Evolutionary conservation across 2,113 vertebrate genomes (phyloP).

Genomic region (Cynoglossus semilaevis): DNA sequence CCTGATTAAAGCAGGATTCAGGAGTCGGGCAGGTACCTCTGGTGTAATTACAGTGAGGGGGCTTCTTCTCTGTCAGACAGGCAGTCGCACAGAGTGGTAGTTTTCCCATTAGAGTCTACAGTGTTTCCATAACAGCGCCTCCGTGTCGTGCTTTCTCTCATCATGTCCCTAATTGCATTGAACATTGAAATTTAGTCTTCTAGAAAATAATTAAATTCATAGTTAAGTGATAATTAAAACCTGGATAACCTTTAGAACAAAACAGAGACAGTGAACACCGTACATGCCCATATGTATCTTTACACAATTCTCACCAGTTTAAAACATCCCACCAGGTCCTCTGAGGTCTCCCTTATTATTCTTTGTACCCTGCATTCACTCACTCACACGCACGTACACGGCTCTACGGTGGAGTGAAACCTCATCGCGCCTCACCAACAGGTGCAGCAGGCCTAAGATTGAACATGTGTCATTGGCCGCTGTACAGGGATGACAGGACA

Average conservation of each 20-base stretch:
- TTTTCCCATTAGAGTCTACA: background rate
- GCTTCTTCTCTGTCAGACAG: background rate
- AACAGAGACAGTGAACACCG: no score
- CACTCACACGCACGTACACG: background rate
- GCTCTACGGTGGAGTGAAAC: conserved; percentile 28
- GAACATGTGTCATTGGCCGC: conserved; percentile 39
- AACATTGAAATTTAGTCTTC: background rate
- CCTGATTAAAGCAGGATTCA: background rate
- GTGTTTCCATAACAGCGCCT: background rate
- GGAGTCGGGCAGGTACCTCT: background rate
- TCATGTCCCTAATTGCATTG: no score
- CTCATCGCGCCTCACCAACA: conserved; percentile 51
- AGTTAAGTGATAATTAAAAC: no score
- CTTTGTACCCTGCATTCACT: background rate
- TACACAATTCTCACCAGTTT: no score
- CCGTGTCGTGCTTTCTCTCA: background rate
- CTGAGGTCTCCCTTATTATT: no score
- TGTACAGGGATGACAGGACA: conserved; percentile 41
- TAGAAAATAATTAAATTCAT: background rate
- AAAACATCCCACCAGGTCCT: no score
- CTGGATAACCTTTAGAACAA: no score
- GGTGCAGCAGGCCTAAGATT: conserved; percentile 50
- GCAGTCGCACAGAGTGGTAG: background rate
- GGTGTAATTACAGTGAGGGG: background rate
- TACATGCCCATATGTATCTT: no score